Evolutionary conservation across 1,140 invertebrate genomes (phyloP).

Genomic region (Ganaspis sp.): DNA sequence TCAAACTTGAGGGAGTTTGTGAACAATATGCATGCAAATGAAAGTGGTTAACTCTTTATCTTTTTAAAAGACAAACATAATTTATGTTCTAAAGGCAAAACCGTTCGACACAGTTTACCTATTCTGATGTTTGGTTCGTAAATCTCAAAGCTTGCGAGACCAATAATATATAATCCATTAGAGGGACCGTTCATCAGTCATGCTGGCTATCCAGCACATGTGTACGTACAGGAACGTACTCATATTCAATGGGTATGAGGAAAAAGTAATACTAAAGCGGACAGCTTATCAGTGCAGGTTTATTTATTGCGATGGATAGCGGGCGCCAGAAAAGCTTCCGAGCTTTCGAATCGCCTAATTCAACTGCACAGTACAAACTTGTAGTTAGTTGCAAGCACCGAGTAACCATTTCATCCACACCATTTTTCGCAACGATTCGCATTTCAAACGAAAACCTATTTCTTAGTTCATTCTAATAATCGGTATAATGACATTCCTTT

Average conservation of each 20-base stretch:
- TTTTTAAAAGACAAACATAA: background rate
- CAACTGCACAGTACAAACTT: background rate
- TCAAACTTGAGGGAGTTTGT: too few species aligned
- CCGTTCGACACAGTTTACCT: background rate
- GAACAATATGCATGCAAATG: too few species aligned
- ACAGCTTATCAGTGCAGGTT: constrained; percentile 62
- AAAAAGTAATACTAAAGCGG: constrained; percentile 66
- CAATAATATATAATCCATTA: constrained; percentile 14
- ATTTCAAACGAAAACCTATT: too few species aligned
- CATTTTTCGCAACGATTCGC: too few species aligned
- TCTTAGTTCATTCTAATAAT: too few species aligned
- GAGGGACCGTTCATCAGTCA: constrained; percentile 8
- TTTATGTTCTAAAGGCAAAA: background rate
- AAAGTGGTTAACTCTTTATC: background rate
- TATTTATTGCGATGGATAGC: constrained; percentile 65
- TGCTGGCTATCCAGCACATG: background rate
- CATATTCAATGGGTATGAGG: constrained; percentile 30
- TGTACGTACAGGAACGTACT: constrained; percentile 5
- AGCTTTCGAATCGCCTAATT: constrained; percentile 46
- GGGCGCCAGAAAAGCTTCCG: constrained; percentile 53
- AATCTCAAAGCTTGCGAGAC: constrained; percentile 9
- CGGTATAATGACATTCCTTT: too few species aligned
- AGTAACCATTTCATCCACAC: too few species aligned
- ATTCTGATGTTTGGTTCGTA: constrained; percentile 9
- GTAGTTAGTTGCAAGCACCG: too few species aligned